These are phyloP conservation scores for Platycheirus rosarum DNA, from an alignment of 2,888 invertebrate genomes.

Conservation along the genomic window DNA sequence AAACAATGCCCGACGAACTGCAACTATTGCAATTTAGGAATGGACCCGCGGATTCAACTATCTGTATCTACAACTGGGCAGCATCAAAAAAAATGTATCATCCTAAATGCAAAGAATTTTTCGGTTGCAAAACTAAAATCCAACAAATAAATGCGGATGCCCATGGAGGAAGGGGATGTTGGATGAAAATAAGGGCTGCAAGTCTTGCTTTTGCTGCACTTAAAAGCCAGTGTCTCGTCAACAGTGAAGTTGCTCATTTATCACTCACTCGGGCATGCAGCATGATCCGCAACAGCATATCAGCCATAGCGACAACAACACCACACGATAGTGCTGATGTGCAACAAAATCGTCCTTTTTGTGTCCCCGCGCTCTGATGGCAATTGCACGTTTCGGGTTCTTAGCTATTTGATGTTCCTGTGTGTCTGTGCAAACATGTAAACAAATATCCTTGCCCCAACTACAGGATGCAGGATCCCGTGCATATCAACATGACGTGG, in stretches of 20 bases:
- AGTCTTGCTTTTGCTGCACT: slow-evolving; percentile 58
- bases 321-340: slow-evolving; percentile 31
- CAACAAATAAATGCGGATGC: slow-evolving; percentile 5
- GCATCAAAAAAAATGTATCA: not conserved
- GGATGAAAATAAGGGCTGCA: slow-evolving; percentile 8
- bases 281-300: slow-evolving; percentile 12
- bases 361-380: slow-evolving; percentile 33
- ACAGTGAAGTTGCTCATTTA: slow-evolving; percentile 70
- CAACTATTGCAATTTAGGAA: slow-evolving; percentile 63
- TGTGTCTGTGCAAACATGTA: slow-evolving; percentile 57
- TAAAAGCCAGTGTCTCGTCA: slow-evolving; percentile 66
- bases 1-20: slow-evolving; percentile 53
- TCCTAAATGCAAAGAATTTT: slow-evolving; percentile 25
- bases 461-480: slow-evolving; percentile 8
- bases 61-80: not conserved
- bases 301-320: slow-evolving; percentile 13
- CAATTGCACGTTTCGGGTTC: slow-evolving; percentile 55
- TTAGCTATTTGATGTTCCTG: slow-evolving; percentile 51
- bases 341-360: slow-evolving; percentile 58
- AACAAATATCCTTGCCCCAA: slow-evolving; percentile 45
- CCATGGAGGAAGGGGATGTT: too few relatives aligned
- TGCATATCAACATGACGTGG: slow-evolving; percentile 18
- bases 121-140: slow-evolving; percentile 37
- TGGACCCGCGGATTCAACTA: slow-evolving; percentile 35
- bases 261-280: slow-evolving; percentile 54